Percentiles rank a stretch among this genome's conserved stretches.
These are phyloP conservation scores for Pomacea canaliculata DNA, from an alignment of 2,888 invertebrate species.

Conservation along the genomic window DNA sequence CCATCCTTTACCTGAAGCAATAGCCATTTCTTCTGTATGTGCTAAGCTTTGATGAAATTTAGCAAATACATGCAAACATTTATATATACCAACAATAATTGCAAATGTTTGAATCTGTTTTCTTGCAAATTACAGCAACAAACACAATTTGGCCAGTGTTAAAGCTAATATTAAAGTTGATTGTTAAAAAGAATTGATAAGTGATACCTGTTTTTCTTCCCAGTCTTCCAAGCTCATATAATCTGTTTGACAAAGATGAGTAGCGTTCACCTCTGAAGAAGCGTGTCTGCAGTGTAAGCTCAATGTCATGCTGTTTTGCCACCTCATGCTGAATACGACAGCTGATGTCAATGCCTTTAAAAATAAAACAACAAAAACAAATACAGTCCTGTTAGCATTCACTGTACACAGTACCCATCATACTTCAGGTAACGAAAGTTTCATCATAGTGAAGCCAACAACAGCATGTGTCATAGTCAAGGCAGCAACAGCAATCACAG, in stretches of 20 bases:
- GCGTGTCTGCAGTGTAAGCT: slow-evolving; percentile 43
- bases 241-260: slow-evolving; percentile 44
- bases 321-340: slow-evolving; percentile 48
- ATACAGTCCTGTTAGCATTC: not conserved
- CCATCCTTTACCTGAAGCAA: slow-evolving; percentile 60
- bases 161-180: not conserved
- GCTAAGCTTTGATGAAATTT: no score
- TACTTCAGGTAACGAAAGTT: not conserved
- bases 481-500: no score
- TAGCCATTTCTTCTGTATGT: not conserved
- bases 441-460: no score
- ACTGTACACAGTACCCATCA: not conserved
- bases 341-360: slow-evolving; percentile 54
- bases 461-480: no score
- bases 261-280: slow-evolving; percentile 52
- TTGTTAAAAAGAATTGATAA: not conserved
- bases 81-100: no score
- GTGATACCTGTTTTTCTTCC: slow-evolving; percentile 61
- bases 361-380: not conserved
- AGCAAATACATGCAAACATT: no score
- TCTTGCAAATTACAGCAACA: no score
- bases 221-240: slow-evolving; percentile 53
- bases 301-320: slow-evolving; percentile 46
- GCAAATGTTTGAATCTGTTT: no score
- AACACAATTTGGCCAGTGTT: not conserved